Percentiles rank a stretch among this genome's conserved stretches.
Evolutionary conservation across 2,113 vertebrate genomes (phyloP).

Genomic region (Ploceus nigricollis): DNA sequence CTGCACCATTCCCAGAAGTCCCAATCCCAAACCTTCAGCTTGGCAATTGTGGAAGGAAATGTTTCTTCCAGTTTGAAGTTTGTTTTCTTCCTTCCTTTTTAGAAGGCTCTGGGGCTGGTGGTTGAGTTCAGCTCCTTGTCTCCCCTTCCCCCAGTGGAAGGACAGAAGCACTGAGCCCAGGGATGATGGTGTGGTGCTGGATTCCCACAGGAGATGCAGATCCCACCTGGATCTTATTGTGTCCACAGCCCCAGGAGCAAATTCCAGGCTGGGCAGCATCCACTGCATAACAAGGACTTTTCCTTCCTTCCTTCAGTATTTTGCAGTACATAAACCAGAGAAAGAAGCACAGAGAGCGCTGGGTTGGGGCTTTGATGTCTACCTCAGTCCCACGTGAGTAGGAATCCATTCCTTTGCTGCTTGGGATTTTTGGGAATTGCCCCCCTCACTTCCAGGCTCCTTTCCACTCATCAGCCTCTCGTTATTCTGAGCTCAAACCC

Average conservation of each 20-base stretch:
- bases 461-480: rapidly evolving
- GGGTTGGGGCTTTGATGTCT: conserved; percentile 86
- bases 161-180: rapidly evolving
- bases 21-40: background rate
- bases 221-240: background rate
- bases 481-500: background rate
- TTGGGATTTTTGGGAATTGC: background rate
- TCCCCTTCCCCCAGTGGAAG: background rate
- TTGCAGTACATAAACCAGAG: conserved; percentile 95
- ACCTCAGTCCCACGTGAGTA: conserved; percentile 87
- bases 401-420: rapidly evolving
- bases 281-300: rapidly evolving
- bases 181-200: background rate
- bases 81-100: no score
- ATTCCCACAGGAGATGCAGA: background rate
- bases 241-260: rapidly evolving
- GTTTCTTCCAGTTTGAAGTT: background rate
- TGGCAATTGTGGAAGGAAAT: background rate
- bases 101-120: rapidly evolving
- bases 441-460: background rate
- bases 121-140: background rate
- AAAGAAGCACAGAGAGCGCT: conserved; percentile 85
- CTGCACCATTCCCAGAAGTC: background rate
- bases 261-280: background rate
- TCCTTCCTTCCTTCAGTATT: conserved; percentile 69